Base-by-base conservation (phyloP, 2,888 invertebrate genomes). In the Melikaiella ostensackeni region DNA sequence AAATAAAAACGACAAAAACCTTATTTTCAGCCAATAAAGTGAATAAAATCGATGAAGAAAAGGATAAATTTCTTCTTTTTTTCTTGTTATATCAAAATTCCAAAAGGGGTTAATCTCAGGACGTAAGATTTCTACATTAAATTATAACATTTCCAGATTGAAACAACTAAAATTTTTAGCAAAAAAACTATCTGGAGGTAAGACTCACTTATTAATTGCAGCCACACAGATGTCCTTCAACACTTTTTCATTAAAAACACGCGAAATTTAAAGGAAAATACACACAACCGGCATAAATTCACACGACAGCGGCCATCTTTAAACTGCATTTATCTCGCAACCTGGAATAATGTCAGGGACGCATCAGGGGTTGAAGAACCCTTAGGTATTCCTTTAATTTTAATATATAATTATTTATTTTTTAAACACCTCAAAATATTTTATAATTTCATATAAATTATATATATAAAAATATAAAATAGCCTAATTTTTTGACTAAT, bases 341-440 rank as follows among this genome's bases (percentile, higher is more conserved):
- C 21, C 42, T 66, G 66, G 66, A 75, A 61, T 30, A 77, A 64
- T 63, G 63, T 74, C 78, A 78, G 70, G 75, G 75, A 78, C 75
- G 79, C 13, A 33, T 59, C 63, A 33, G 35, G 27, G 38, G 64
- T 27, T 62, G 30, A 35, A 35, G 42, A 42, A 42, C 64, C 62
- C 62, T 33, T 63, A 6, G 2, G 21, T 9, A 30, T 62, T 50
- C n/a, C 50, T n/a, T 2, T 2, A 8, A 9, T 46, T n/a, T n/a
- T 3, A 50, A 50, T 50, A 6, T 50, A 50, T 46, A n/a, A n/a
- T 42, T 46, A 46, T 19, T 7, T 46, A 38, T 13, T 16, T 4
- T 42, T 42, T 5, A 42, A 42, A 16, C 42, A 16, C 16, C 16
- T 42, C 6, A 1, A 16, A 42, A 42, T 42, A 42, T 42, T 42